Evolutionary conservation across 2,797 vertebrate genomes (phyloP), one percentile per base, ranked within the genome.

Genomic region (Microhierax caerulescens): DNA sequence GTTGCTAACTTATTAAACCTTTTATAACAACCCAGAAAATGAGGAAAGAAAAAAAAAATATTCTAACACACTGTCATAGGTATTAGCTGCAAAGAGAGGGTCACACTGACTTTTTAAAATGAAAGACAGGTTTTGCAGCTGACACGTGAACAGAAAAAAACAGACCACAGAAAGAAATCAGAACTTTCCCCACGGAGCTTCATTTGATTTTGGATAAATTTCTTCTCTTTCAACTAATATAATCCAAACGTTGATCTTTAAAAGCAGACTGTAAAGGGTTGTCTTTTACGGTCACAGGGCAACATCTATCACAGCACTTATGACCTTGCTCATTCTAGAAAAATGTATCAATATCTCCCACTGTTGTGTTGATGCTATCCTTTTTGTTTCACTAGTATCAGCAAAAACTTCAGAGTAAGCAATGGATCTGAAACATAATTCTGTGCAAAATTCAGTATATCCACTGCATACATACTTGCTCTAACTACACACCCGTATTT

Each of bases 171-270:
- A 61, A 92, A 78, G 41, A 2, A 61, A 81, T 16, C 19, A 94
- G 47, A 88, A 86, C 32, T 93, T 92, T 81, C 13, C 39, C 23
- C 9, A 17, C 34, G 28, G 45, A 89, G 21, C 89, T 89, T 73
- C 27, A 73, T 87, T 94, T 94, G 67, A 85, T 91, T 92, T 74
- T 39, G 18, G 56, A 85, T 84, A 60, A 59, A 79, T 68, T 86
- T 92, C 41, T 83, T 93, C n/a, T 75, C 70, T 87, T 96, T 89
- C 74, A 91, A 77, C 84, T 82, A 76, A 75, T 60, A 73, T 30
- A 92, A 89, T 56, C 60, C 60, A 94, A 92, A 82, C 45, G 23
- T 41, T 76, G 50, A 60, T 92, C 59, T 92, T 94, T 92, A 87
- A 96, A 95, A 90, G 59, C 7, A 84, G 32, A 65, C 37, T 73